Percentiles rank a stretch among this genome's conserved stretches.
These are phyloP conservation scores for Oncorhynchus masou DNA, from an alignment of 2,113 vertebrate genomes.

Conservation along the genomic window DNA sequence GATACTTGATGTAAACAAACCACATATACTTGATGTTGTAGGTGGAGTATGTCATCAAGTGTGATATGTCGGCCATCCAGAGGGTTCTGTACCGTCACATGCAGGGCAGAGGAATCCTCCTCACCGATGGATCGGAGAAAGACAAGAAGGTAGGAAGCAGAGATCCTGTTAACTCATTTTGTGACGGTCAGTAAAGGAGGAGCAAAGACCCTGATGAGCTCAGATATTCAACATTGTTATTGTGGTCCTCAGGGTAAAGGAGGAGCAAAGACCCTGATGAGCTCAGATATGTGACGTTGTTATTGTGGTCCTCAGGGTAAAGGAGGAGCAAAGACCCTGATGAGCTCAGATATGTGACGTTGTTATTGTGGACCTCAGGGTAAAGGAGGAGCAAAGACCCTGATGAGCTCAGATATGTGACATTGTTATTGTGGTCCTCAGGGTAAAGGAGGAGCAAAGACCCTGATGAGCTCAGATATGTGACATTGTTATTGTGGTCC, in stretches of 20 bases:
- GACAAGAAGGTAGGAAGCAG: slow-evolving; percentile 89
- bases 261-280: slow-evolving; percentile 81
- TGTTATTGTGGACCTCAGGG: no score
- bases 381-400: no score
- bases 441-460: slow-evolving; percentile 98
- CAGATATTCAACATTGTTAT: background rate
- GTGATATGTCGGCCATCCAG: slow-evolving; percentile 98
- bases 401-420: no score
- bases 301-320: no score
- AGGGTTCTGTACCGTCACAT: slow-evolving; percentile 97
- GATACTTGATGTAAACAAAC: no score
- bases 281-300: no score
- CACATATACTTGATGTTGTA: slow-evolving; percentile 36
- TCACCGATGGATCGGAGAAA: slow-evolving; percentile 97
- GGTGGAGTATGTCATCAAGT: slow-evolving; percentile 98
- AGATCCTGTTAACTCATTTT: no score
- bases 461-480: slow-evolving; percentile 80
- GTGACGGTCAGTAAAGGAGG: no score
- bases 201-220: no score
- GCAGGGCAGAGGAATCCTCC: slow-evolving; percentile 95
- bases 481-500: no score
- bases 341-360: no score
- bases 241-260: slow-evolving; percentile 86
- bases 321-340: no score
- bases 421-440: slow-evolving; percentile 44